phyloP scores from a whole-genome alignment of 2,113 vertebrate genomes.

The Catharus fuscescens region DNA sequence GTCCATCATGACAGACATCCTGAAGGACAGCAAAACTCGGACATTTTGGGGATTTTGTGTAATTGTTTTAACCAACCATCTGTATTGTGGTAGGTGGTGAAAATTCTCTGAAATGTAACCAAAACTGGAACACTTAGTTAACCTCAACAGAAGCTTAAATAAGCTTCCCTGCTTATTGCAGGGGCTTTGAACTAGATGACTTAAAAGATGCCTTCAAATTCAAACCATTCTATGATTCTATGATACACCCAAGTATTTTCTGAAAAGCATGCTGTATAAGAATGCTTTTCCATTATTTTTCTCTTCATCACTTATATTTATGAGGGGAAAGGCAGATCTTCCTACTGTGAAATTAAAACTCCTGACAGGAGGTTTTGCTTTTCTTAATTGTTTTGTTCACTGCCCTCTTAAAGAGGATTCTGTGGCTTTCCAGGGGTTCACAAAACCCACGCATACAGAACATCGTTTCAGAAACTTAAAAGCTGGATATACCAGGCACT shows the following conservation, averaged over 20 bases:
- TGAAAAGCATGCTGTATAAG: neutral
- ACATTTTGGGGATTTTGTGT: neutral
- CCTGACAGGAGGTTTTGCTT: neutral
- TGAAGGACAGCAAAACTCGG: neutral
- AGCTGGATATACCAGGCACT: neutral
- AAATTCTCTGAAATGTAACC: neutral
- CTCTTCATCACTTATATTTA: neutral
- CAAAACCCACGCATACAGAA: neutral
- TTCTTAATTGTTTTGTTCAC: neutral
- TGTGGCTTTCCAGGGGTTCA: neutral
- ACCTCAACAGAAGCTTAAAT: neutral
- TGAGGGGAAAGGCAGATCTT: neutral
- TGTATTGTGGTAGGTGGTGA: neutral
- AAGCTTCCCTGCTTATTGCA: neutral
- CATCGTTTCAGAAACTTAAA: neutral
- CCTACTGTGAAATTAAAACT: neutral
- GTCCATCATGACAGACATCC: neutral
- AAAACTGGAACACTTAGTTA: neutral
- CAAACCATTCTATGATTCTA: neutral
- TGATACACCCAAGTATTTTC: neutral
- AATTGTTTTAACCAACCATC: neutral
- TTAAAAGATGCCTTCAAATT: neutral
- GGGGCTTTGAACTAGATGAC: neutral
- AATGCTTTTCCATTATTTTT: neutral
- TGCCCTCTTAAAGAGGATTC: neutral